Base-by-base conservation (phyloP, 2,888 invertebrate genomes). In the Cryptophagus acutangulus region DNA sequence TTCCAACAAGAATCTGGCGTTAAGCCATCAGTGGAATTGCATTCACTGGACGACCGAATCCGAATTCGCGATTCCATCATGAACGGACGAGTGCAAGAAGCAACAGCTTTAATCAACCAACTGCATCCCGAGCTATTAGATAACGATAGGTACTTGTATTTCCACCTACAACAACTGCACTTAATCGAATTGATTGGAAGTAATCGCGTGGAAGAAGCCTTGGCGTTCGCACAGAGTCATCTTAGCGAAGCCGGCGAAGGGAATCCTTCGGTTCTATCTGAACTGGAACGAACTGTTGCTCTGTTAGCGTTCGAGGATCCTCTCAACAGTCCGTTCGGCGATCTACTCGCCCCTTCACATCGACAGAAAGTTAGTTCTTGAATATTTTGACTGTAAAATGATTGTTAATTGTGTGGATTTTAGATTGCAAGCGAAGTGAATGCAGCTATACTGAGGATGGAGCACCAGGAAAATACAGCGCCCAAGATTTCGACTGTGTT, bases 241-340 rank as follows among this genome's bases (percentile, higher is more conserved):
- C 72, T 94, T 14, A 88, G 90, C 14, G 93, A 93, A 69, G 83
- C 90, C 8, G 93, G 90, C 2, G 90, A 91, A 55, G 84, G 81
- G 9, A 84, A 88, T 67, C 82, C 83, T 29, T 74, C 73, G 25
- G 78, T 79, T n/a, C 68, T 79, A 9, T 73, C 76, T 12, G 95
- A 96, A 70, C 71, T 96, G 40, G 97, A 97, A 69, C 76, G 95
- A 45, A 96, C 97, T 0, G 73, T 99, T 38, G 95, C 97, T 0
- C 72, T 99, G 38, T 70, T 99, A 12, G 97, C 97, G 3, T 99
- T 99, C 70, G 96, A 97, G 45, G 92, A 96, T 62, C 96, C 97
- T 0, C 84, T 89, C 54, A 83, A 81, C 40, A 93, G 94, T 50
- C 97, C 97, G 0, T 99, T 96, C 71, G 88, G 92, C 12, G 94